Evolutionary conservation across 2,113 vertebrate species (phyloP).

Genomic region (Crotalus tigris): DNA sequence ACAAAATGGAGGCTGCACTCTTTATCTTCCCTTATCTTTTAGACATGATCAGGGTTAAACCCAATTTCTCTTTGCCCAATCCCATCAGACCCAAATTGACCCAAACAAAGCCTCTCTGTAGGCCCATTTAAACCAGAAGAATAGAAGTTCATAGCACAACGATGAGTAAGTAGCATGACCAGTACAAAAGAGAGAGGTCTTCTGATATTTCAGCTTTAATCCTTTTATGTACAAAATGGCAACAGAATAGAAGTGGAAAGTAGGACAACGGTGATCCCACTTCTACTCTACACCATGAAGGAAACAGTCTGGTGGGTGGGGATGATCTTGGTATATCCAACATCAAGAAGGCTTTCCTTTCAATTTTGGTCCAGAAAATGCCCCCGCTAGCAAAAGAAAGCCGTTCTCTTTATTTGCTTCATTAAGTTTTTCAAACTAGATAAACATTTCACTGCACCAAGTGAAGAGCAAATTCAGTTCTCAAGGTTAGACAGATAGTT

Average conservation of each 20-base stretch:
- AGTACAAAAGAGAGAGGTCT: background rate
- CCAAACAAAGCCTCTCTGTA: background rate
- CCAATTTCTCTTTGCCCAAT: background rate
- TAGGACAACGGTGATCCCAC: background rate
- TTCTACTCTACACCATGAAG: background rate
- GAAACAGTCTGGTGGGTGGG: background rate
- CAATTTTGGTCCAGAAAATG: constrained; percentile 27
- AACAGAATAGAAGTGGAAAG: background rate
- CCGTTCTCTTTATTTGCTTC: constrained; percentile 41
- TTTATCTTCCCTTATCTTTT: too few species aligned
- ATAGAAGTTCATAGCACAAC: background rate
- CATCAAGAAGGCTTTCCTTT: background rate
- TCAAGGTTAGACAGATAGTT: constrained; percentile 3
- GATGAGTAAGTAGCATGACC: background rate
- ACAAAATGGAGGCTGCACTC: background rate
- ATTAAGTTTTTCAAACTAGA: constrained; percentile 32
- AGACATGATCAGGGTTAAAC: background rate
- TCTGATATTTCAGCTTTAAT: background rate
- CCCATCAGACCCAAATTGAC: background rate
- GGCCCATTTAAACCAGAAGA: background rate
- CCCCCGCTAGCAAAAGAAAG: constrained; percentile 12
- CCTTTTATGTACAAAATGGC: background rate
- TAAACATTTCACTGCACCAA: constrained; percentile 7
- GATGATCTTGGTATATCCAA: background rate
- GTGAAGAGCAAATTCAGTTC: background rate